These are phyloP conservation scores for Pentalonia nigronervosa DNA, from an alignment of 1,140 invertebrate genomes.

Conservation along the genomic window DNA sequence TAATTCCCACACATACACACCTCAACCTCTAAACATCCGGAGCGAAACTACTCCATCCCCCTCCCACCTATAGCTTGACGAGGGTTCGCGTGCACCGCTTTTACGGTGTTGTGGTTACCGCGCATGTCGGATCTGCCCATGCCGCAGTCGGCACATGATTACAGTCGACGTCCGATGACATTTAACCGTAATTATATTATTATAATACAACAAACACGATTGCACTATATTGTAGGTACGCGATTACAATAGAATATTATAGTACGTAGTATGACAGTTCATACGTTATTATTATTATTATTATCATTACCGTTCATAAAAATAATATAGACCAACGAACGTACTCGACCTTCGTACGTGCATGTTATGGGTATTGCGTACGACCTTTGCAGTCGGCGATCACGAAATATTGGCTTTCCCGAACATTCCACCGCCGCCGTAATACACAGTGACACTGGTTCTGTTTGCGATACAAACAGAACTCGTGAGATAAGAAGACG, in stretches of 20 bases:
- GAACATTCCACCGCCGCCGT: not conserved
- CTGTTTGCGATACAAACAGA: not conserved
- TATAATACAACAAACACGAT: not conserved
- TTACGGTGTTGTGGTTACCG: not conserved
- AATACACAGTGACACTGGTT: not conserved
- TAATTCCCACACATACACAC: not conserved
- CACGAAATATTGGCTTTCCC: not conserved
- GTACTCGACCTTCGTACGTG: not conserved
- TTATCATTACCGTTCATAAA: not conserved
- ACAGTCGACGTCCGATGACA: slow-evolving; percentile 3
- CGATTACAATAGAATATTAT: not conserved
- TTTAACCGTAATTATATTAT: not conserved
- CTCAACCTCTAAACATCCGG: not conserved
- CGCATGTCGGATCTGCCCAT: not conserved
- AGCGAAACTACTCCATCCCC: too few species aligned
- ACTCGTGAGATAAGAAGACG: too few species aligned
- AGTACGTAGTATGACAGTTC: not conserved
- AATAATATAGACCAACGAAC: not conserved
- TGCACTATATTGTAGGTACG: not conserved
- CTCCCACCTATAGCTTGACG: not conserved
- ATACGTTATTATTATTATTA: not conserved
- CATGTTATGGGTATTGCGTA: not conserved
- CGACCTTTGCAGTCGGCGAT: not conserved
- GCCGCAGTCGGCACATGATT: not conserved
- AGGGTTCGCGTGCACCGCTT: not conserved